Evolutionary conservation across 2,113 vertebrate species (phyloP), one percentile per base, ranked within the genome.

Genomic region (Sylvietta virens): DNA sequence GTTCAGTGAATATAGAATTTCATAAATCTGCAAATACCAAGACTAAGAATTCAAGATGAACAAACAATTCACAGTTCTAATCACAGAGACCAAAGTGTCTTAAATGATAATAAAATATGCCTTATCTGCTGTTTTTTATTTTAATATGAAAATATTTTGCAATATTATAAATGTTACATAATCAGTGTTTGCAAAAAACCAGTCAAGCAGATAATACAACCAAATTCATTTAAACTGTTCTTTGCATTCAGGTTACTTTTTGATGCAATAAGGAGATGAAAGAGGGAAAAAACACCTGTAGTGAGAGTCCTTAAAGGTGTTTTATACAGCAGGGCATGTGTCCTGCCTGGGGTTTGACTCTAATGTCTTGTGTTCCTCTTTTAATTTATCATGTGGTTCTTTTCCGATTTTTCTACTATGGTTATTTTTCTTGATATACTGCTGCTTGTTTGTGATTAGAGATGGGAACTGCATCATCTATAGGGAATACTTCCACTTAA

Each of bases 271-370:
- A 51, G 50, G 33, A 40, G 28, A 65, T 11, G 18, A 10, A 61
- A 83, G 18, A 14, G 16, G 17, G 2, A 5, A 70, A 60, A n/a
- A 61, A 19, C 2, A 4, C 21, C 7, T 65, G 5, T 15, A 88
- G 23, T 15, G 23, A 65, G 2, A 22, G 81, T 79, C 13, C 26
- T 53, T 51, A 40, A 85, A 88, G 15, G 10, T 4, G 3, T 84
- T 87, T 76, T 61, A 82, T 28, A 18, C 17, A 42, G 31, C 2
- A 2, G 3, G 19, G 15, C 5, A 22, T 1, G 0, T 71, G 21
- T 12, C 13, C n/a, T 80, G 15, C 17, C 15, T 69, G 21, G 22
- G 6, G 5, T 62, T 77, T 90, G n/a, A 65, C 35, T 56, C 22
- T 50, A 31, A 40, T 44, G 26, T 27, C 21, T 23, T 56, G 9